Base-by-base conservation (phyloP, 2,113 vertebrate genomes). In the Melanotaenia duboulayi region DNA sequence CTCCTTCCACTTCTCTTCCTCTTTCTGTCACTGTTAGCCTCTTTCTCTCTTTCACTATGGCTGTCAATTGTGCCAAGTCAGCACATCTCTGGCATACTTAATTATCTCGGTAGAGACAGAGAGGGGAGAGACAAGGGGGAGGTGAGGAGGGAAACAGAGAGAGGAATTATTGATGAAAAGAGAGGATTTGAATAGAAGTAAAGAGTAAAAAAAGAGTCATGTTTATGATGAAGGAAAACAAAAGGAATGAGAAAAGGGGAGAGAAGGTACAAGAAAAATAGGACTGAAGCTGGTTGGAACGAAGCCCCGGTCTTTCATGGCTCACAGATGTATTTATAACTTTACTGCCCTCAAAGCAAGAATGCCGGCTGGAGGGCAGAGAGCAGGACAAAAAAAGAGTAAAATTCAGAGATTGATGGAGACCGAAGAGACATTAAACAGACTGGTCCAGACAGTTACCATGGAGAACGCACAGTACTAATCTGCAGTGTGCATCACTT, bases 1-100 rank as follows among this genome's bases (percentile, higher is more conserved):
- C 90, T 48, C 19, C n/a, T 7, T 48, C 4, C 44, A 19, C 44
- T 8, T 48, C 44, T 48, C 44, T 48, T n/a, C 44, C 44, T 42
- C 40, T 48, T n/a, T 48, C 44, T 19, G 17, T 48, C 13, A 46
- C 13, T 17, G 42, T 46, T 46, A 17, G 1, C 3, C 32, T 35
- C 32, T 54, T 54, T 17, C 66, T 68, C 71, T 59, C 82, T 68
- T 64, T 83, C 76, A 71, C 82, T 84, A 55, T 74, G 79, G 84
- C 57, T 70, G 32, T 65, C 86, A 69, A 85, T 85, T 87, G 84
- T 87, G 87, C 91, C 82, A 82, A 74, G 86, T 94, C 91, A 90
- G 80, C 88, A 89, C 80, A 92, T 90, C 82, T 75, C 84, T 85
- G 91, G 86, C 70, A 70, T 82, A 83, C 89, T 91, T 92, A 91